Percentiles rank a stretch among this genome's conserved stretches.
Conservation (phyloP, 1,140 invertebrate genomes). For the Patella vulgata region DNA sequence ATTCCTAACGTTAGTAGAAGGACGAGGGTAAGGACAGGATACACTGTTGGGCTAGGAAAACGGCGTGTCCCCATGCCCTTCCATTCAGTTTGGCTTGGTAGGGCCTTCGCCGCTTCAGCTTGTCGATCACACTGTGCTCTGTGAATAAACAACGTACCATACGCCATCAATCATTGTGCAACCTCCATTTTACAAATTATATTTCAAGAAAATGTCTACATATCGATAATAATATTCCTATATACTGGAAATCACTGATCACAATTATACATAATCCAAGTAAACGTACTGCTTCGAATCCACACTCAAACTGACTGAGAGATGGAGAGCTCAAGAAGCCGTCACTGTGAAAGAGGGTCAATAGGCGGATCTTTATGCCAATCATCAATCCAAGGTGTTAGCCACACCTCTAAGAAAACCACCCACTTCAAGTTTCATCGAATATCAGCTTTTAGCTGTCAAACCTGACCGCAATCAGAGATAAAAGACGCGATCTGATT, state of each 20-base stretch:
- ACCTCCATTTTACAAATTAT: conserved; percentile 7
- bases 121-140: conserved; percentile 20
- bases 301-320: no score
- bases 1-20: conserved; percentile 22
- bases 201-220: conserved; percentile 9
- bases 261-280: not conserved
- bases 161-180: conserved; percentile 32
- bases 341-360: no score
- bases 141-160: conserved; percentile 35
- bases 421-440: no score
- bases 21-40: conserved; percentile 29
- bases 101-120: conserved; percentile 24
- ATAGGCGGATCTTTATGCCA: no score
- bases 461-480: no score
- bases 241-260: not conserved
- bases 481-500: no score
- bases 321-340: no score
- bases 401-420: no score
- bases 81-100: conserved; percentile 37
- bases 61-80: conserved; percentile 46
- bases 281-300: not conserved
- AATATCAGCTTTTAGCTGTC: no score
- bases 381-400: no score
- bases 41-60: conserved; percentile 35
- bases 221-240: conserved; percentile 3